A percentile compares a stretch with the other conserved stretches of the same genome.
Evolutionary conservation across 2,113 vertebrate species (phyloP).

Genomic region (Rhineura floridana): DNA sequence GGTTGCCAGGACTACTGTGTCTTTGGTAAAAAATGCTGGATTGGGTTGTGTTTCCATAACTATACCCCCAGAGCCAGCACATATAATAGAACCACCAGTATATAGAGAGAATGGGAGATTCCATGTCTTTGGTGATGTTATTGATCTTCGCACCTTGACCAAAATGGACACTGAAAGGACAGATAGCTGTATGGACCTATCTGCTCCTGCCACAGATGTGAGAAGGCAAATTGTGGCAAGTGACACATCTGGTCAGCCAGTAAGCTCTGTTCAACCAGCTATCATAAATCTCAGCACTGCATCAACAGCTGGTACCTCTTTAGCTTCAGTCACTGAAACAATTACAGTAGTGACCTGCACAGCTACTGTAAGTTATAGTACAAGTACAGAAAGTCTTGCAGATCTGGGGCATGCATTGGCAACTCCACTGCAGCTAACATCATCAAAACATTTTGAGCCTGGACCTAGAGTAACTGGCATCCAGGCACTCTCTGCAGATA

Average conservation of each 20-base stretch:
- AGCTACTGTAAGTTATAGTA: conserved; percentile 79
- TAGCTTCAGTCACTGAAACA: conserved; percentile 80
- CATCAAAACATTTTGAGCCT: conserved; percentile 84
- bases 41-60: conserved; percentile 73
- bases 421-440: conserved; percentile 86
- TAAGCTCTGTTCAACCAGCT: conserved; percentile 89
- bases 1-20: conserved; percentile 80
- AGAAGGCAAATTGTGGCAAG: conserved; percentile 78
- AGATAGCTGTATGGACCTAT: conserved; percentile 83
- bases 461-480: conserved; percentile 76
- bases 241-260: conserved; percentile 80
- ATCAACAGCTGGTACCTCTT: conserved; percentile 76
- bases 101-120: conserved; percentile 84
- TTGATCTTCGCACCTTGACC: conserved; percentile 89
- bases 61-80: conserved; percentile 75
- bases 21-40: conserved; percentile 76
- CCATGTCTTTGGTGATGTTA: conserved; percentile 83
- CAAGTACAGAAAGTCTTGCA: conserved; percentile 82
- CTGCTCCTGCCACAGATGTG: conserved; percentile 78
- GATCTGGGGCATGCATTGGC: conserved; percentile 80
- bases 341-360: conserved; percentile 84
- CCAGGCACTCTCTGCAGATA: conserved; percentile 68
- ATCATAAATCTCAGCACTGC: conserved; percentile 91
- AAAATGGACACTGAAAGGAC: conserved; percentile 82
- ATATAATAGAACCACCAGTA: conserved; percentile 73